Base-by-base conservation (phyloP, 2,888 invertebrate species). In the Cabera pusaria region DNA sequence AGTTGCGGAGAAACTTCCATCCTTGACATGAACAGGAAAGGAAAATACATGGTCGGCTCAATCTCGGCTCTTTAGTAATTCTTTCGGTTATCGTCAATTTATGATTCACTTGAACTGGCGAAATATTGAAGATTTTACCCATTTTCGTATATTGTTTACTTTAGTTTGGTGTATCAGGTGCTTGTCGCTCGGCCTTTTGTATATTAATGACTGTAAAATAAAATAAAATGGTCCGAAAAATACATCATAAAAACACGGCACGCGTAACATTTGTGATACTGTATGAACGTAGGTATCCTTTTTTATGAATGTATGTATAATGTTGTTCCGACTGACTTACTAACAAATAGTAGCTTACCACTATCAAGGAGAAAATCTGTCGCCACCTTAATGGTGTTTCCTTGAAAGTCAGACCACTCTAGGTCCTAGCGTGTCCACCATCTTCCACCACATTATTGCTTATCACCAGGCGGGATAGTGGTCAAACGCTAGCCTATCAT, bases 21-120 rank as follows among this genome's bases (percentile, higher is more conserved):
- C 61, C 56, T 65, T 66, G 57, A 61, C 52, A 59, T 41, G 50
- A 44, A 39, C 26, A 36, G 38, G 18, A 22, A 40, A 57, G 55
- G 46, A 58, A 59, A 62, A 58, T 57, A 44, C 36, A 43, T 24
- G 39, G 28, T 18, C 44, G 43, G 41, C 40, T 48, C 53, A 49
- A 51, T 52, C 49, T 45, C 19, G 38, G 42, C 48, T 49, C 29
- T 45, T 54, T 49, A 51, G 50, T 28, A 16, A 32, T 48, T 40
- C 46, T 36, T 41, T 52, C 32, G 12, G 44, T 51, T 51, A 54
- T 48, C 36, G 32, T 25, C 33, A 51, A 52, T 50, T 56, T 42
- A 38, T 25, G 27, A 52, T 31, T 26, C 18, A 18, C 29, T 31
- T 46, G 19, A 34, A 12, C 39, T 48, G 32, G 31, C 37, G 42